Evolutionary conservation across 2,888 invertebrate species (phyloP), one percentile per base, ranked within the genome.

Genomic region (Empis stercorea): DNA sequence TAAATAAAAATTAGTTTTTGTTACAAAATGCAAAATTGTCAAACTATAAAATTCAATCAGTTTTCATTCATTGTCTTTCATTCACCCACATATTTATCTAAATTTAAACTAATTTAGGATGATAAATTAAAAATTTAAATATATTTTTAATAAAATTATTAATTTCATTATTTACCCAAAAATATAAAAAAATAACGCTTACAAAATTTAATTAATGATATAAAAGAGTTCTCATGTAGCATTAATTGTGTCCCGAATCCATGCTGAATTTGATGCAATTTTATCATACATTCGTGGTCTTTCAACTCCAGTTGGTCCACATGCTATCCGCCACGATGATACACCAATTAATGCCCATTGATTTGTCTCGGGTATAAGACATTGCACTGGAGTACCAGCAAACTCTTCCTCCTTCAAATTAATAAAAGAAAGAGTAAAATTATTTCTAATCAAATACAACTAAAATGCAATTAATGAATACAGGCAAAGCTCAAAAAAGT

Each of bases 351-450:
- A 64, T 0, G 82, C 82, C 91, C 91, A 91, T 59, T 76, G 79
- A 52, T 78, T 79, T 23, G 76, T 77, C 53, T 80, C 78, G 0
- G 79, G 74, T 53, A 82, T 76, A 17, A 84, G 76, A 59, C 91
- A 91, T 61, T 87, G 78, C 74, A 91, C 81, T 6, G 89, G 85
- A 66, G 86, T 87, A 14, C 91, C 91, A 9, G 89, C 87, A 57
- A 84, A 82, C 70, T 89, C 88, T 71, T 88, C 88, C 68, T 87
- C 87, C 87, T 88, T 15, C n/a, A 14, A 37, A 37, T n/a, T 10
- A 37, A 32, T 13, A 13, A 32, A 32, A 32, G 10, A 32, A 13
- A 13, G 7, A 32, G 13, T 5, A 13, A 32, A 32, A 5, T 32
- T 13, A 32, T 32, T 32, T 32, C 30, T 9, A 30, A 30, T 30